Base-by-base conservation (phyloP, 2,113 vertebrate genomes). In the Grallaria varia region DNA sequence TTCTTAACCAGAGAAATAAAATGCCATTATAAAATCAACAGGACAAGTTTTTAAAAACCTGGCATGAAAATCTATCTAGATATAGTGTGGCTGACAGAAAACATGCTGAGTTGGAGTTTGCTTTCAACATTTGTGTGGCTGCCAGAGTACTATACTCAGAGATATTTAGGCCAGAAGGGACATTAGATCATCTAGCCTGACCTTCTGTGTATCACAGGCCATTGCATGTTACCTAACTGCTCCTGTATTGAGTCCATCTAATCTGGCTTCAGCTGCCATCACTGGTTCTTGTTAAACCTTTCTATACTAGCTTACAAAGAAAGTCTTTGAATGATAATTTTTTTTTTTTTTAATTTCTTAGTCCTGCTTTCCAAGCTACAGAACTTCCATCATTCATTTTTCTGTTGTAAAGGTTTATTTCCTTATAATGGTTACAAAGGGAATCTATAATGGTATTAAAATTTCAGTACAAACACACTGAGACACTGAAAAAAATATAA, bases 111-210 rank as follows among this genome's bases (percentile, higher is more conserved):
- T 27, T 96, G 83, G 76, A 93, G 88, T 66, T 92, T 89, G 77
- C 90, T 96, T 96, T 97, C 92, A 93, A 78, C 83, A 90, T 94
- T 71, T 88, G 74, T 92, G 88, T 87, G 58, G 74, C 86, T 96
- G 96, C 96, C 96, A 96, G 92, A 92, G 69, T 64, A 68, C 83
- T 75, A 53, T 33, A 63, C 44, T 94, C 60, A 72, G 80, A 96
- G 96, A 93, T 94, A 95, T 92, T 94, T 60, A 79, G 86, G 88
- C 92, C 95, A 97, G 88, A 95, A 96, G 90, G 96, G 93, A 97
- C 92, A 84, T 97, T 89, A 96, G 91, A 96, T 96, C 95, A 96
- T 96, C 76, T 89, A 75, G 44, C 45, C 83, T 96, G 93, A 94
- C 83, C 92, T 90, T 67, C 72, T 94, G 49, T 76, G 66, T 93